Conservation (phyloP, 2,113 vertebrate species). For the Lichenostomus cassidix region DNA sequence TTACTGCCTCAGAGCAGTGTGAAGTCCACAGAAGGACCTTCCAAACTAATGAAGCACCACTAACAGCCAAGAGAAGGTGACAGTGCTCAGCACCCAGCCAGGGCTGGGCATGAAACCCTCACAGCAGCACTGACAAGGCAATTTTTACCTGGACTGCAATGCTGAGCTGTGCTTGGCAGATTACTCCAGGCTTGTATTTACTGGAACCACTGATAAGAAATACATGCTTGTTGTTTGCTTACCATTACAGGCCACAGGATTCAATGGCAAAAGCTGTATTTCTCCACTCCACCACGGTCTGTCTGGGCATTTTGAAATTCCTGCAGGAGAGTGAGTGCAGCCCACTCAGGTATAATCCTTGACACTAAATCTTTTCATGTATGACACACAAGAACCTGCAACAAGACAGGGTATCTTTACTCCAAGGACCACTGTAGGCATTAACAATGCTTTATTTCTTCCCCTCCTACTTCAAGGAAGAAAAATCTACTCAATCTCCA, state of each 20-base stretch:
- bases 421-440: neutral
- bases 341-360: neutral
- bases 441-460: neutral
- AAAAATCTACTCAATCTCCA: neutral
- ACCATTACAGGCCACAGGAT: neutral
- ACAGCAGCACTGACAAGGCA: neutral
- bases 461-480: neutral
- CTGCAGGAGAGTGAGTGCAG: neutral
- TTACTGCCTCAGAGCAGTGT: neutral
- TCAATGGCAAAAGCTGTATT: neutral
- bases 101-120: neutral
- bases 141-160: neutral
- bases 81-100: neutral
- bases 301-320: neutral
- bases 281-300: neutral
- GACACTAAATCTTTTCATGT: neutral
- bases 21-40: neutral
- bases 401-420: neutral
- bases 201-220: neutral
- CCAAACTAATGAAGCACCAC: neutral
- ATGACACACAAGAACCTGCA: neutral
- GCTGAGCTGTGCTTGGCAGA: neutral
- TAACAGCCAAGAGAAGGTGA: fast-evolving
- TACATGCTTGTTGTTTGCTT: neutral
- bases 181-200: neutral